Conservation (phyloP, 2,797 vertebrate species). For the Chloroceryle inda region DNA sequence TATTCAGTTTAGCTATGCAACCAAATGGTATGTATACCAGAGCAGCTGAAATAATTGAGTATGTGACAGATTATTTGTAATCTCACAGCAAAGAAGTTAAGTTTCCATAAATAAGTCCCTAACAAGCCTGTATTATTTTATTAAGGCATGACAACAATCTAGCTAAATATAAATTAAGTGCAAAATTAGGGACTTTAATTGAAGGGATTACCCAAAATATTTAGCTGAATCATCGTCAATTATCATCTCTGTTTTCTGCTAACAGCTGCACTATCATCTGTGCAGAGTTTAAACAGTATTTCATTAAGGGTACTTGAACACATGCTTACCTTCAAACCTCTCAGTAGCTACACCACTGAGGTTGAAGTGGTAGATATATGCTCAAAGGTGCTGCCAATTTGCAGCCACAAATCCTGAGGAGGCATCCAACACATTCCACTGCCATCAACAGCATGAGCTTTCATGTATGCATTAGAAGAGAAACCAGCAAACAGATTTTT, state of each 20-base stretch:
- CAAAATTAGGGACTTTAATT: background rate
- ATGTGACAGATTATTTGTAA: background rate
- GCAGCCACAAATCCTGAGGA: background rate
- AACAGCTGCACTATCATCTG: background rate
- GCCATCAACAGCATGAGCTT: background rate
- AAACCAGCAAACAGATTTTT: background rate
- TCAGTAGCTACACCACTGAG: background rate
- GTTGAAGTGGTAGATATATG: too few relatives aligned
- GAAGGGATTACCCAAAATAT: background rate
- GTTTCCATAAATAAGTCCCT: background rate
- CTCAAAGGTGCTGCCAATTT: background rate
- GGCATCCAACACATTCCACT: background rate
- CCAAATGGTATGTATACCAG: background rate
- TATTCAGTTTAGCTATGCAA: background rate
- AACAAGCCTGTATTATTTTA: background rate
- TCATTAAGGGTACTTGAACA: background rate
- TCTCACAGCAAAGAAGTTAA: background rate
- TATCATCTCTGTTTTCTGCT: background rate
- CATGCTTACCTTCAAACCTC: background rate
- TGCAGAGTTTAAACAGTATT: background rate
- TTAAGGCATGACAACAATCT: background rate
- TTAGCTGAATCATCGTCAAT: conserved; percentile 1
- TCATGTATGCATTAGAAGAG: background rate
- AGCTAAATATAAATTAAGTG: background rate
- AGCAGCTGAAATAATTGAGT: background rate